Evolutionary conservation across 2,797 vertebrate species (phyloP).

Genomic region (Bradypodion ventrale): DNA sequence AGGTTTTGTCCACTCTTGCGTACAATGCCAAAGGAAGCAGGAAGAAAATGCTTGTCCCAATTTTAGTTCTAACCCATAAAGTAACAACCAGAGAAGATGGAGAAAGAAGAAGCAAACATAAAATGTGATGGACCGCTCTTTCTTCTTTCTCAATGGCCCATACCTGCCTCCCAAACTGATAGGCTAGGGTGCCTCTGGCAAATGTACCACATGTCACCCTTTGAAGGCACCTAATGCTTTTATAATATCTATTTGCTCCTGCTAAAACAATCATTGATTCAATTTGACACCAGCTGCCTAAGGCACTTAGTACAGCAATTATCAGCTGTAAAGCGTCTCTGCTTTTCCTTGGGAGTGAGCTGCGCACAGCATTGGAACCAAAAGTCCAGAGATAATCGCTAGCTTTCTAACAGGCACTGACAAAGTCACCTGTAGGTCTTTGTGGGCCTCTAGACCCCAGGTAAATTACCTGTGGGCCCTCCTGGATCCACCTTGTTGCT

Average conservation of each 20-base stretch:
- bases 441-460: too few species aligned
- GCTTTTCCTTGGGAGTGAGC: background rate
- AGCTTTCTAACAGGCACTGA: background rate
- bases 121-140: background rate
- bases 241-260: constrained; percentile 36
- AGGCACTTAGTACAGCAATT: constrained; percentile 59
- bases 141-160: background rate
- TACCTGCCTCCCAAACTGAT: constrained; percentile 7
- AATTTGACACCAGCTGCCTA: constrained; percentile 55
- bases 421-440: background rate
- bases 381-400: background rate
- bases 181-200: constrained; percentile 4
- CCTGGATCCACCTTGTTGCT: background rate
- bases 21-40: too few species aligned
- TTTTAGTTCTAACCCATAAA: background rate
- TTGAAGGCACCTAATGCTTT: constrained; percentile 27
- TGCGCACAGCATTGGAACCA: background rate
- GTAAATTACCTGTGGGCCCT: background rate
- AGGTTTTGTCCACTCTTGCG: background rate
- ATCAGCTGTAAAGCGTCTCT: constrained; percentile 23
- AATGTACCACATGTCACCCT: constrained; percentile 22
- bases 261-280: constrained; percentile 49
- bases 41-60: background rate
- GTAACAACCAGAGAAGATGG: background rate
- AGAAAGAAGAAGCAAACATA: background rate